phyloP scores from a whole-genome alignment of 2,888 invertebrate genomes.

The Acronicta alni region DNA sequence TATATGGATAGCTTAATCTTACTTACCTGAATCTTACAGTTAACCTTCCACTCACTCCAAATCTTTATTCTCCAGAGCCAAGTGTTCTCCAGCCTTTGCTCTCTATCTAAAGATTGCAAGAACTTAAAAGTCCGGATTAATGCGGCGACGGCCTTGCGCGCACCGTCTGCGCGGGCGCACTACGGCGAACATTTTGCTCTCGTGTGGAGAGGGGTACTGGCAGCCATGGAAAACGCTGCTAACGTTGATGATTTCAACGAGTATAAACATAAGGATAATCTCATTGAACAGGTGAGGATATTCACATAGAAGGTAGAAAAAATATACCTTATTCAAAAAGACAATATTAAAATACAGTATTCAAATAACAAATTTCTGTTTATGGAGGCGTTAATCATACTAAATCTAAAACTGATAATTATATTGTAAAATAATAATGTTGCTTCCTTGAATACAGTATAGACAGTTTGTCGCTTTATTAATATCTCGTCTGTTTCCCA shows the following conservation, averaged over 20 bases:
- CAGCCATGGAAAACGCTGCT: slow-evolving; percentile 93
- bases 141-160: slow-evolving; percentile 93
- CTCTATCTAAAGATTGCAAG: slow-evolving; percentile 92
- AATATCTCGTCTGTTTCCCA: too few relatives aligned
- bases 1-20: too few relatives aligned
- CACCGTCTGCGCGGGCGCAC: slow-evolving; percentile 88
- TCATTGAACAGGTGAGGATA: slow-evolving; percentile 93
- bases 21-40: too few relatives aligned
- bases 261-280: slow-evolving; percentile 95
- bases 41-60: not conserved
- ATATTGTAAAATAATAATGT: too few relatives aligned
- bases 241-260: slow-evolving; percentile 95
- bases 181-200: slow-evolving; percentile 90
- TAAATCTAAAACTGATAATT: too few relatives aligned
- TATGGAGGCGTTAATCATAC: too few relatives aligned
- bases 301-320: not conserved
- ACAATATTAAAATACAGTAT: too few relatives aligned
- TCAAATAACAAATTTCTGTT: too few relatives aligned
- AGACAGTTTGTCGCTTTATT: too few relatives aligned
- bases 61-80: slow-evolving; percentile 78
- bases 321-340: too few relatives aligned
- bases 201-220: slow-evolving; percentile 92
- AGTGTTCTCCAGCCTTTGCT: slow-evolving; percentile 91
- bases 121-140: slow-evolving; percentile 97
- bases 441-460: too few relatives aligned